Base-by-base conservation (phyloP, 2,797 vertebrate genomes). In the Hozukius guyotensis region DNA sequence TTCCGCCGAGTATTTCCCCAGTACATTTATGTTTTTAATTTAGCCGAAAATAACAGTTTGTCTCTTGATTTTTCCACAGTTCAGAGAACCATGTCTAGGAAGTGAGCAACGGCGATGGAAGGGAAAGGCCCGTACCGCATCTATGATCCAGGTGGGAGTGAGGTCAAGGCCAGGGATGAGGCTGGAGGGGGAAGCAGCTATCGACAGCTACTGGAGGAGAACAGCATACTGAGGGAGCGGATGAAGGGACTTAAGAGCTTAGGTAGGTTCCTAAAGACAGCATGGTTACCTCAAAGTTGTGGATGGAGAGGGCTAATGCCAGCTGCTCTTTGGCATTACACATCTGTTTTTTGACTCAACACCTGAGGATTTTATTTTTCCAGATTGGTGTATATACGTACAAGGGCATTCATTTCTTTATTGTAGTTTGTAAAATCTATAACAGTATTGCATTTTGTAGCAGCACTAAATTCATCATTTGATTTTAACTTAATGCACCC, bases 201-300 rank as follows among this genome's bases (percentile, higher is more conserved):
- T 91, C 96, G 97, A 90, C 96, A 96, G 90, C 96, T 99, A 83
- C 94, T 97, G 94, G 97, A 98, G 88, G 98, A 99, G 95, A 98
- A 99, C 90, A 88, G 94, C 75, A 96, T 97, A 68, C 95, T 98
- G 93, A 97, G 97, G 91, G 97, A 98, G 92, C 96, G 97, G 89
- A 99, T 99, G 97, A 98, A 98, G 89, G 98, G 98, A 73, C 97
- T 99, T 86, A 98, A 97, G 92, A 98, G 97, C 81, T 96, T 99
- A 73, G 98, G 99, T 99, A 96, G 67, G 94, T 90, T 74, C 76
- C 69, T 12, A 57, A 83, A 84, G 18, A 82, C 70, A 52, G 8
- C 29, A 6, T 49, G 49, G 52, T 62, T 75, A 67, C 63, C 64
- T 81, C 56, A 82, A 63, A 29, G 36, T 25, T 29, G 53, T 79